These are phyloP conservation scores for Drosophila colorata DNA, from an alignment of 2,888 invertebrate genomes.

Conservation along the genomic window DNA sequence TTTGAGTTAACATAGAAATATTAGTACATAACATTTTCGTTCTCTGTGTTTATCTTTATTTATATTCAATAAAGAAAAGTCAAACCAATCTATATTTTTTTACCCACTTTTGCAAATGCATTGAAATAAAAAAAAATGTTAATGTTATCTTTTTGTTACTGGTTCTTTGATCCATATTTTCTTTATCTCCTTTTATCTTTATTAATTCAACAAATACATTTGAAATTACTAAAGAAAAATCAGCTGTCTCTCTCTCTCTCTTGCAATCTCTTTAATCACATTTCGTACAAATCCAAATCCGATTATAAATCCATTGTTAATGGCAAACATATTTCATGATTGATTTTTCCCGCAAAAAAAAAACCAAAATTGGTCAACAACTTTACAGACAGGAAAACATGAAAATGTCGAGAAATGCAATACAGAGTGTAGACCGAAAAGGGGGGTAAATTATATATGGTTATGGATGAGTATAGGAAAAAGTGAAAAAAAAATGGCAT, in stretches of 20 bases:
- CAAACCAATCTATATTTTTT: too few species aligned
- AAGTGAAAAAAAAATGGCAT: background rate
- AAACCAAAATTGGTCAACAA: constrained; percentile 55
- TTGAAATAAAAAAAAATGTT: too few species aligned
- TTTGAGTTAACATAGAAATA: too few species aligned
- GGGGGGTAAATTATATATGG: constrained; percentile 11
- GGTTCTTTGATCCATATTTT: too few species aligned
- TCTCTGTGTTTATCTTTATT: too few species aligned
- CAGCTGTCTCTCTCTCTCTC: background rate
- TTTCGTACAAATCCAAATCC: constrained; percentile 60
- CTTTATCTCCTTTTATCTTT: too few species aligned
- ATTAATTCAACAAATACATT: too few species aligned
- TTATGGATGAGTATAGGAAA: constrained; percentile 9
- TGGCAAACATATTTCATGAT: constrained; percentile 71
- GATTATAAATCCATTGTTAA: constrained; percentile 72
- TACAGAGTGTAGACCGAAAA: too few species aligned
- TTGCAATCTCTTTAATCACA: constrained; percentile 4
- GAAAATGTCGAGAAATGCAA: constrained; percentile 4
- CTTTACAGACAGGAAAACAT: constrained; percentile 18
- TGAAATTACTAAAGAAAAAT: constrained; percentile 34
- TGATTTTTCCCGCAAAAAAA: constrained; percentile 51
- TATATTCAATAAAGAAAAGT: constrained; percentile 38
- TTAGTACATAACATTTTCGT: too few species aligned
- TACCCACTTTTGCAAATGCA: too few species aligned
- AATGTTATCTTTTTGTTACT: too few species aligned